Base-by-base conservation (phyloP, 1,140 invertebrate genomes). In the Branchinecta lynchi region DNA sequence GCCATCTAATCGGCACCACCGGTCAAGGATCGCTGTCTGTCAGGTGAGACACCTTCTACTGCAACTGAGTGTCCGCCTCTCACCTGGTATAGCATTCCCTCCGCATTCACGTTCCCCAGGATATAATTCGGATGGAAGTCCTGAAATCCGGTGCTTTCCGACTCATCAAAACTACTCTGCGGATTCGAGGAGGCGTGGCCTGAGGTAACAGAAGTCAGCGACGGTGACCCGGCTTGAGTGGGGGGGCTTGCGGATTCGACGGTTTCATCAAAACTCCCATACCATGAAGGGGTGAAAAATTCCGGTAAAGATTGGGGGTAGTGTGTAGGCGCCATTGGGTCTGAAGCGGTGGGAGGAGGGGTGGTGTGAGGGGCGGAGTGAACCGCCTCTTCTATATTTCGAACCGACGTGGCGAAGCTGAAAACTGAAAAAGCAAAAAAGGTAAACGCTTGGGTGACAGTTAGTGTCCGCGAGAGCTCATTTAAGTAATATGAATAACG, bases 91-190 rank as follows among this genome's bases (percentile, higher is more conserved):
- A 60, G 1, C 51, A 60, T 15, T 15, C 17, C 51, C 17, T 60
- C 51, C 51, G 51, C 6, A 20, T 60, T 60, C 12, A 60, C 51
- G 17, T 20, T 60, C 12, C 6, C 51, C 51, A 60, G 17, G 12
- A 20, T 20, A 60, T 15, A 60, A 2, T 60, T 6, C 12, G 51
- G 17, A 12, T 20, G 66, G 65, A 67, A 71, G 15, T 71, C 71
- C 8, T 69, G 71, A 17, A 71, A 69, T 43, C 68, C 69, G 68
- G 67, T 66, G 65, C 71, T 71, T 43, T 71, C 71, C 12, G 71
- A 71, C 43, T 71, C 71, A 44, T 71, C 71, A 21, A 71, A 71
- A 43, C 71, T 71, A 45, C 71, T 71, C 44, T 71, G 71, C 32
- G 51, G 71, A 68, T 68, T 68, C 12, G 68, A 68, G 15, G 44